Percentiles rank a stretch among this genome's conserved stretches.
Conservation (phyloP, 2,888 invertebrate genomes). For the Branchipolynoe longqiensis region DNA sequence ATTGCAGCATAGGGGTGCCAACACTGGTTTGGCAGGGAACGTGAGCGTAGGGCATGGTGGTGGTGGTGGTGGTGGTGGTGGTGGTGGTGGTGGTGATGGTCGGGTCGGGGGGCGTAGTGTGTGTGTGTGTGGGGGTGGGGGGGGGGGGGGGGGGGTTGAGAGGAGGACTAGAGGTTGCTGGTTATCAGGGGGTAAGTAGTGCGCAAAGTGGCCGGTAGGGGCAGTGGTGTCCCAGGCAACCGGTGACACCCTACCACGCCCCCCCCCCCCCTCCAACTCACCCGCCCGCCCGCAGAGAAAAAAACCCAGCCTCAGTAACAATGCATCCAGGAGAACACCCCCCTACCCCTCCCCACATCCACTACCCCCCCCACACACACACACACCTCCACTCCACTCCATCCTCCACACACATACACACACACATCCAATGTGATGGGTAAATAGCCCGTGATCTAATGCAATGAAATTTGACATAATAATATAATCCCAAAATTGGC, state of each 20-base stretch:
- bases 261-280: too few relatives aligned
- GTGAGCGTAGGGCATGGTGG: too few relatives aligned
- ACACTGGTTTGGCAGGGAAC: conserved; percentile 42
- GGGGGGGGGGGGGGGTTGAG: too few relatives aligned
- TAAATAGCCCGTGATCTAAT: conserved; percentile 48
- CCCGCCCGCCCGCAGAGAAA: too few relatives aligned
- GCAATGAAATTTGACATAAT: conserved; percentile 47
- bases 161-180: background rate
- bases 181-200: conserved; percentile 33
- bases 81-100: too few relatives aligned
- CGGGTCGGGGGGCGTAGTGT: too few relatives aligned
- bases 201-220: background rate
- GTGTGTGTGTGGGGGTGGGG: too few relatives aligned
- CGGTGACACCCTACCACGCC: too few relatives aligned
- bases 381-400: too few relatives aligned
- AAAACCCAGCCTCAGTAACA: background rate
- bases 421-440: conserved; percentile 7
- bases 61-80: too few relatives aligned
- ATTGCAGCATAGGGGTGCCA: conserved; percentile 32
- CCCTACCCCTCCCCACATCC: conserved; percentile 17
- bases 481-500: conserved; percentile 38
- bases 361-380: too few relatives aligned
- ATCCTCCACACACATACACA: too few relatives aligned
- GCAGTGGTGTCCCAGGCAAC: conserved; percentile 8
- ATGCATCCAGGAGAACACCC: background rate